Base-by-base conservation (phyloP, 2,888 invertebrate genomes). In the Eupithecia vulgata region DNA sequence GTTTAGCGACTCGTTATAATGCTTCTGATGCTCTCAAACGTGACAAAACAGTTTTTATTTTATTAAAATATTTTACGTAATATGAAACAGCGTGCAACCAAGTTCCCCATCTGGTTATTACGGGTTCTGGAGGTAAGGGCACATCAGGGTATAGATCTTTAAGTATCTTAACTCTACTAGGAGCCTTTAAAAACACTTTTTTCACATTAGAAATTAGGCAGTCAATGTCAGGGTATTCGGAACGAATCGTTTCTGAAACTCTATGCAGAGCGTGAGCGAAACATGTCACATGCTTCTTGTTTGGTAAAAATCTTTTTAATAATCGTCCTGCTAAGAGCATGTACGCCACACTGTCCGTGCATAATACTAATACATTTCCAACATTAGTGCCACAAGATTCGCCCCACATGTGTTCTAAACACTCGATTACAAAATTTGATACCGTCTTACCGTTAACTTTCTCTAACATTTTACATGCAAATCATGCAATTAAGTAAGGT, bases 161-260 rank as follows among this genome's bases (percentile, higher is more conserved):
- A 5, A 52, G 21, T 52, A n/a, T 17, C 21, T 52, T 52, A 52
- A 52, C 52, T 40, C 40, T 52, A 52, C 52, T 52, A 17, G 52
- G 52, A 52, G 52, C 52, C 52, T 52, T 52, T 52, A 52, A 52
- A 52, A 52, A n/a, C 6, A 52, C 5, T 52, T 52, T n/a, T 40
- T 21, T 52, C 17, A 48, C 48, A 48, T 48, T 48, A 52, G 17
- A 52, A 52, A 52, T 52, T n/a, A 52, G 21, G n/a, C n/a, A n/a
- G 8, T 52, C 52, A 6, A 52, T 21, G 21, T 52, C 52, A 52
- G 52, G 52, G n/a, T 52, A 52, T 52, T 52, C 52, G 21, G 52
- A 52, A n/a, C 52, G 52, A n/a, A 52, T 52, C n/a, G 17, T 52
- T 52, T 52, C 52, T 52, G 17, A 17, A n/a, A 52, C 52, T n/a